phyloP scores from a whole-genome alignment of 2,113 vertebrate genomes.

The Hiodon tergisus region DNA sequence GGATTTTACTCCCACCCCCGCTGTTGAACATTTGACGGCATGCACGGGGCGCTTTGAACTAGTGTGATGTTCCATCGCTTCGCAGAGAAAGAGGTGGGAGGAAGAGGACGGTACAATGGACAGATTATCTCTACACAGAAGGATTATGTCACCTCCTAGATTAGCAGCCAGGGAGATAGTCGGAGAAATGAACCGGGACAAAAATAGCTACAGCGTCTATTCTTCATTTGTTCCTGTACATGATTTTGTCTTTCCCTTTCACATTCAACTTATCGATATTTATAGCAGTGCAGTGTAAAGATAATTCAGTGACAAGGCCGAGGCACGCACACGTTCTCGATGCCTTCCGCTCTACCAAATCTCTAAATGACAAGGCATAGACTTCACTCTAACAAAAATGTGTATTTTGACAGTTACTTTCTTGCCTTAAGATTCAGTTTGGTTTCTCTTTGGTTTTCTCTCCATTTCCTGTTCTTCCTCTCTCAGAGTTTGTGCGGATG shows the following conservation, averaged over 20 bases:
- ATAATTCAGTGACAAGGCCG: neutral
- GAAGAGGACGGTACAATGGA: slow-evolving; percentile 41
- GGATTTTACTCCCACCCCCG: neutral
- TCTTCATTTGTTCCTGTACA: slow-evolving; percentile 14
- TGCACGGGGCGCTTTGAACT: slow-evolving; percentile 8
- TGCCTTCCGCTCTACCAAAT: slow-evolving; percentile 2
- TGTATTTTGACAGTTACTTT: neutral
- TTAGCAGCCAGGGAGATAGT: slow-evolving; percentile 40
- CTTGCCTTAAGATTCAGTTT: slow-evolving; percentile 33
- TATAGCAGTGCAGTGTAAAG: neutral
- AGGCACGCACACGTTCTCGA: too few species aligned
- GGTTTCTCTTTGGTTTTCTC: slow-evolving; percentile 22
- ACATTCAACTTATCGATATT: slow-evolving; percentile 6
- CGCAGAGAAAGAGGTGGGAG: slow-evolving; percentile 35
- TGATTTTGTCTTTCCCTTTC: neutral
- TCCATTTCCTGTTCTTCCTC: slow-evolving; percentile 29
- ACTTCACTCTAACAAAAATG: too few species aligned
- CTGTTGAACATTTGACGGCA: neutral
- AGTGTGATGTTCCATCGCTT: slow-evolving; percentile 20
- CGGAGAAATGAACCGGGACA: slow-evolving; percentile 31
- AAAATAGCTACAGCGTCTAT: slow-evolving; percentile 32
- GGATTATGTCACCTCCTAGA: slow-evolving; percentile 57
- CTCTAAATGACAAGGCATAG: too few species aligned
- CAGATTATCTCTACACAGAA: slow-evolving; percentile 54
- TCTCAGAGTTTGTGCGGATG: slow-evolving; percentile 90